Evolutionary conservation across 2,797 vertebrate species (phyloP), one percentile per base, ranked within the genome.

Genomic region (Zonotrichia albicollis): DNA sequence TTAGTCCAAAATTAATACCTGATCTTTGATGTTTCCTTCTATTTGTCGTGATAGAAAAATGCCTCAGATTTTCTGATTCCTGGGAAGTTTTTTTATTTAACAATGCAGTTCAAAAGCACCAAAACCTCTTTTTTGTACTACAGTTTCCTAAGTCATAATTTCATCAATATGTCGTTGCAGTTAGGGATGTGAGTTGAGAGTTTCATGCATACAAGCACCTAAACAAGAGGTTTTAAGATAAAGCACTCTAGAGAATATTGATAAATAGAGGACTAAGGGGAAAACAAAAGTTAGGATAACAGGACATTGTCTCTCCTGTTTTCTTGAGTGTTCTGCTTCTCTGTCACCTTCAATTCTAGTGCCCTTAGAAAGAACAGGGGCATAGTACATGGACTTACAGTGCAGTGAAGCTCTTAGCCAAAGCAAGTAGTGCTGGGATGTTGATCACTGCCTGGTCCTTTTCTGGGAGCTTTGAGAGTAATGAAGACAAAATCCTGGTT

Each of bases 331-430:
- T 20, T 10, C 1, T 46, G 19, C 42, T 55, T 79, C 42, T 57
- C 51, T 67, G 9, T 29, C 25, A 23, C 22, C 21, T 73, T 20
- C 1, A 3, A 9, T 51, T 87, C 13, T 16, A n/a, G 19, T 36
- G 20, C 32, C 27, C 10, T 23, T 36, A 40, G 0, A 2, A 75
- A 55, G 32, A 78, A 53, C 34, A 60, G 20, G 25, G 23, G 23
- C 0, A 0, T 53, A 16, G 2, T 27, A 10, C 0, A 0, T 55
- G 32, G 22, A 32, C 25, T 62, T 9, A 0, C 1, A 46, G 21
- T 27, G 19, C 0, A 0, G 10, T 78, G 67, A 51, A 62, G 25
- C 27, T 75, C 15, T 34, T 50, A 54, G 40, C n/a, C 0, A 1
- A 55, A 62, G 26, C 9, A 72, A 11, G 16, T n/a, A 14, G 20